Base-by-base conservation (phyloP, 2,888 invertebrate genomes). In the Yponomeuta sedellus region DNA sequence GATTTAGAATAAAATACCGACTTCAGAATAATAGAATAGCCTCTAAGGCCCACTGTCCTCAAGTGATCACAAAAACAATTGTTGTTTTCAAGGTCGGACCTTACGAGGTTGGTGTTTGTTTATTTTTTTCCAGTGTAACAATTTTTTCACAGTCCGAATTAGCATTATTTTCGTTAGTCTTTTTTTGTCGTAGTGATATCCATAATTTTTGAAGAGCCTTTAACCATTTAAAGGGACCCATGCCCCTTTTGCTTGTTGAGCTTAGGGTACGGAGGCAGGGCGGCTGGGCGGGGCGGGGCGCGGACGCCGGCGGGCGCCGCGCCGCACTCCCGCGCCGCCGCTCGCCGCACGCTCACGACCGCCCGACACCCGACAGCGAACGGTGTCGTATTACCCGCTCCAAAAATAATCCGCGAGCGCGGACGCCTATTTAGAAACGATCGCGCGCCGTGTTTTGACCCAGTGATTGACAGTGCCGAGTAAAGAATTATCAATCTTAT, bases 381-480 rank as follows among this genome's bases (percentile, higher is more conserved):
- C 83, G 89, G 90, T 91, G 88, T 91, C 90, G 88, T 85, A 87
- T 91, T 91, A 90, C 90, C 44, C 82, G 83, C 86, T 86, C 89
- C 89, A 91, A 85, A 89, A 86, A 89, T 90, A 90, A 82, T 76
- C 84, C 44, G 86, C 86, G 86, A 87, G 85, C 88, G 85, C 86
- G 85, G 86, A 86, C 87, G 87, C 90, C 90, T 86, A 90, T 90
- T 91, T 88, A 82, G 88, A 88, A 87, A 87, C 86, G 79, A 82
- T 84, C 83, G 81, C 86, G 83, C 86, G 83, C 80, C 86, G 85
- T 90, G 88, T 90, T 88, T 88, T 89, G 82, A 82, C 86, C 87
- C 88, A 88, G 90, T 91, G 90, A 89, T 91, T 90, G 88, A 88
- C 84, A 89, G 90, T 90, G 90, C 81, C 82, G 86, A 88, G 86